Evolutionary conservation across 2,113 vertebrate genomes (phyloP).

Genomic region (Marmota monax): DNA sequence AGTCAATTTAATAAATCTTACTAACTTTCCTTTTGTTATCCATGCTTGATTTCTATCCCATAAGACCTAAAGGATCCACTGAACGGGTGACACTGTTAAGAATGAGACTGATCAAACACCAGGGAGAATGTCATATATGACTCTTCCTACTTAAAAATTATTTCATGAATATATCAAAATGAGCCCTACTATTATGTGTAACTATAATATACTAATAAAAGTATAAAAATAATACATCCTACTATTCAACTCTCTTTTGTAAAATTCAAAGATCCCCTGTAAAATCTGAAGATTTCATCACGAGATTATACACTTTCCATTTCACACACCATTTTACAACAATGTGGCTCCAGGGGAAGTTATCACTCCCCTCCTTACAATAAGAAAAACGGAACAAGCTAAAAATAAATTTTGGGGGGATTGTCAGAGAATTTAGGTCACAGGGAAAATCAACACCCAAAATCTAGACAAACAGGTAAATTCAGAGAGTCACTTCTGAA

Average conservation of each 20-base stretch:
- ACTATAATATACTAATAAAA: too few relatives aligned
- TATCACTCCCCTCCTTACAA: not conserved
- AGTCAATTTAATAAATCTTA: not conserved
- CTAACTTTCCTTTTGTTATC: not conserved
- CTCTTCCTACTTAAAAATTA: not conserved
- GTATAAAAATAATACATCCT: not conserved
- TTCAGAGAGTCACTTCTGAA: not conserved
- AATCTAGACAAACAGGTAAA: not conserved
- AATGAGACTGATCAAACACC: not conserved
- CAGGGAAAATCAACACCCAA: not conserved
- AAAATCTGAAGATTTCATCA: too few relatives aligned
- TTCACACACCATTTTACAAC: too few relatives aligned
- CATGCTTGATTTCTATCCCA: not conserved
- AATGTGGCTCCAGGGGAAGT: not conserved
- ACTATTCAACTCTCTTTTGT: not conserved
- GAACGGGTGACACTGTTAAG: not conserved
- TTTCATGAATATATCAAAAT: not conserved
- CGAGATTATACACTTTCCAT: too few relatives aligned
- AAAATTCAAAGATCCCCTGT: not conserved
- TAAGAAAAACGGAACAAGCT: not conserved
- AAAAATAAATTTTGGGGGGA: not conserved
- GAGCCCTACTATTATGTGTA: too few relatives aligned
- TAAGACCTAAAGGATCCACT: not conserved
- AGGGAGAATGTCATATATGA: not conserved
- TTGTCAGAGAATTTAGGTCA: not conserved